Conservation (phyloP, 2,113 vertebrate species). For the Gallinago media region DNA sequence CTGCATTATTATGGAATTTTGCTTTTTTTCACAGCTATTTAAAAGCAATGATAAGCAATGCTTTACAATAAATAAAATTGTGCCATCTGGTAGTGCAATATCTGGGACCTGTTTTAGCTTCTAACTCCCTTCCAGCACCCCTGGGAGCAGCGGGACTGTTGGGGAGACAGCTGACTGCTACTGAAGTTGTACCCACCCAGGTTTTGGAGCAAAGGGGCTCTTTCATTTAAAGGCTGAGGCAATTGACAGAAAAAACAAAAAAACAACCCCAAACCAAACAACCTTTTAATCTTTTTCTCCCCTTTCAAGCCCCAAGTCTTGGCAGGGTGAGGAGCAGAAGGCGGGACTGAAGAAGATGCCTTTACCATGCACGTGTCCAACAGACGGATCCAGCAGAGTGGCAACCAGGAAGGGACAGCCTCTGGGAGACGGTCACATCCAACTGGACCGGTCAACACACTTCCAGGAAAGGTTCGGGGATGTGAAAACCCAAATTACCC, state of each 20-base stretch:
- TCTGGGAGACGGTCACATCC: not conserved
- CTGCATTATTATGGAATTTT: not conserved
- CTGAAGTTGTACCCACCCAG: rapidly evolving
- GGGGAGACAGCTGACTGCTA: not conserved
- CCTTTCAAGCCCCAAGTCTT: not conserved
- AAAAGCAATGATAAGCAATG: not conserved
- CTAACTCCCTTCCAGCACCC: not conserved
- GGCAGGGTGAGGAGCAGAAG: not conserved
- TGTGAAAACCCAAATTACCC: not conserved
- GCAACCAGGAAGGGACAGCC: not conserved
- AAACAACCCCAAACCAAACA: not conserved
- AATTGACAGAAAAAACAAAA: not conserved
- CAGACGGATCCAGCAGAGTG: not conserved
- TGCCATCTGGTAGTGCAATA: not conserved
- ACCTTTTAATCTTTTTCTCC: not conserved
- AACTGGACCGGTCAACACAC: rapidly evolving
- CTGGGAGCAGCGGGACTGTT: not conserved
- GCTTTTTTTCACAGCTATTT: not conserved
- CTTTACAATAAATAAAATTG: not conserved
- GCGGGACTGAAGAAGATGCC: not conserved
- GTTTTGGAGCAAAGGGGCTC: not conserved
- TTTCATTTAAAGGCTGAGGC: not conserved
- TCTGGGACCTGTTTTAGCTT: not conserved
- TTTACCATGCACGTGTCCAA: not conserved
- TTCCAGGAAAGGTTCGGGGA: not conserved